Evolutionary conservation across 2,113 vertebrate genomes (phyloP).

Genomic region (Amphiprion ocellaris): DNA sequence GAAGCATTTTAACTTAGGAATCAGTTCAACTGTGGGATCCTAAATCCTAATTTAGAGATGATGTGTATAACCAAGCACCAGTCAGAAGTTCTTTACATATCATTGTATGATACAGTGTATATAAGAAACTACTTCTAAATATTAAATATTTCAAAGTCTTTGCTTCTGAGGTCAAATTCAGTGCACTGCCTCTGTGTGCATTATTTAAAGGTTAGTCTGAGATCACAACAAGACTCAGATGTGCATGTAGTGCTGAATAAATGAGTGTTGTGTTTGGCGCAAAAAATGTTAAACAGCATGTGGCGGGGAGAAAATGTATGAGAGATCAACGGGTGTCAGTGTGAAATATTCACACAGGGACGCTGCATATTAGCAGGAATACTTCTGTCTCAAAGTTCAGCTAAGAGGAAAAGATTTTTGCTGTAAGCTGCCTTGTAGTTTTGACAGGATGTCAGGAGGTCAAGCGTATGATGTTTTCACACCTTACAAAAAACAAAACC

Average conservation of each 20-base stretch:
- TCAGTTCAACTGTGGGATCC: background rate
- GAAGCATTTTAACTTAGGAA: constrained; percentile 1
- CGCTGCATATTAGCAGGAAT: background rate
- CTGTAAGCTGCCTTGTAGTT: background rate
- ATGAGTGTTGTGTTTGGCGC: constrained; percentile 49
- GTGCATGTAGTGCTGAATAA: constrained; percentile 56
- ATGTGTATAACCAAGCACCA: background rate
- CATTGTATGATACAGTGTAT: background rate
- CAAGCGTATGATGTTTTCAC: constrained; percentile 17
- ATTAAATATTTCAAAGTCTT: constrained; percentile 32
- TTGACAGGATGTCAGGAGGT: constrained; percentile 19
- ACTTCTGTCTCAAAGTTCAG: background rate
- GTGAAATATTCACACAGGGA: constrained; percentile 42
- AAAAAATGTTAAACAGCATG: constrained; percentile 34
- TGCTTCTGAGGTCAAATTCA: constrained; percentile 44
- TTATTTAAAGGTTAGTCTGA: constrained; percentile 59
- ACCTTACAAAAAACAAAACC: constrained; percentile 5
- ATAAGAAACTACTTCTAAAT: background rate
- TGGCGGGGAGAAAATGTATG: background rate
- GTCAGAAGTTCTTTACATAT: background rate
- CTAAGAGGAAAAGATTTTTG: background rate
- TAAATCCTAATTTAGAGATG: background rate
- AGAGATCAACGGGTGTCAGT: constrained; percentile 30
- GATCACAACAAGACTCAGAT: constrained; percentile 50
- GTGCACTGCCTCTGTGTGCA: constrained; percentile 55